These are phyloP conservation scores for Elephas maximus DNA, from an alignment of 2,113 vertebrate species.

Conservation along the genomic window DNA sequence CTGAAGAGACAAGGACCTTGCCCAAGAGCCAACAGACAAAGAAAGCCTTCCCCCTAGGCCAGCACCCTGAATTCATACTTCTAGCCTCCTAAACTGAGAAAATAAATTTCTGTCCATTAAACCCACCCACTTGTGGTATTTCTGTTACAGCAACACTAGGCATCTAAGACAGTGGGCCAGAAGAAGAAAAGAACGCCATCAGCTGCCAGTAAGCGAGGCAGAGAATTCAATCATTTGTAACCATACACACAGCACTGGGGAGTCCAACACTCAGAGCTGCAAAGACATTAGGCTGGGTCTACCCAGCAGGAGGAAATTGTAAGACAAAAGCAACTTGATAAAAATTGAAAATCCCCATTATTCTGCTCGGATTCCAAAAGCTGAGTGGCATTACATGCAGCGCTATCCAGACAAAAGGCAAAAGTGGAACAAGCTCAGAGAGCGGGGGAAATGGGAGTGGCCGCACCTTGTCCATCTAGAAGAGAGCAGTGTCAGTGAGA, in stretches of 20 bases:
- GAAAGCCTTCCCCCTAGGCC: no score
- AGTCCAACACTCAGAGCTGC: not conserved
- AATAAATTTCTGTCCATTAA: not conserved
- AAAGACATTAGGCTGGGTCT: fast-evolving
- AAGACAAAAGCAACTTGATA: fast-evolving
- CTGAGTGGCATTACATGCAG: fast-evolving
- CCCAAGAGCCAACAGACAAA: not conserved
- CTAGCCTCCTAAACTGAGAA: not conserved
- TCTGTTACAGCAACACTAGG: not conserved
- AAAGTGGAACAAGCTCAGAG: fast-evolving
- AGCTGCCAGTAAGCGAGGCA: fast-evolving
- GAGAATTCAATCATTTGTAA: fast-evolving
- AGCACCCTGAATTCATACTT: not conserved
- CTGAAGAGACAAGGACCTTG: not conserved
- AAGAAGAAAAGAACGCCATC: not conserved
- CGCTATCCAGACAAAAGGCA: fast-evolving
- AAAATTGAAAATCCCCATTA: fast-evolving
- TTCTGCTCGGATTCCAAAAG: not conserved
- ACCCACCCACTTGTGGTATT: not conserved
- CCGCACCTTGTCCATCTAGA: fast-evolving
- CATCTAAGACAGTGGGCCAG: not conserved
- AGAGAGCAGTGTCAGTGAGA: fast-evolving
- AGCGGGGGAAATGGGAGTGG: fast-evolving
- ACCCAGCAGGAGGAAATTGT: fast-evolving
- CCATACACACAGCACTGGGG: fast-evolving